Percentiles rank a stretch among this genome's conserved stretches.
These are phyloP conservation scores for Rhorus exstirpatorius DNA, from an alignment of 2,888 invertebrate species.

Conservation along the genomic window DNA sequence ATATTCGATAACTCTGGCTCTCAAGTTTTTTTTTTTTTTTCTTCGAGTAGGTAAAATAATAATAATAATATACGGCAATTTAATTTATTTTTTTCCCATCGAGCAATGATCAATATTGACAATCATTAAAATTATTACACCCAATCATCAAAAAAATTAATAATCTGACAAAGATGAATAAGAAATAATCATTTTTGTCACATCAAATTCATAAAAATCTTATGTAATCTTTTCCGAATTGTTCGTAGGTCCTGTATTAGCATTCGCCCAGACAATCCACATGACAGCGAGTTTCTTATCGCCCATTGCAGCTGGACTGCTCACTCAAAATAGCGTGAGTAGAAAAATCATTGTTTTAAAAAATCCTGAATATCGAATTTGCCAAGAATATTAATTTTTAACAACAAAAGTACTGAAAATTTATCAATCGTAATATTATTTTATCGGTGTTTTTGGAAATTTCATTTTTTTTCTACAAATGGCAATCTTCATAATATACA, in stretches of 20 bases:
- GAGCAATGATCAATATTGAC: too few species aligned
- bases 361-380: neutral
- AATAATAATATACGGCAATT: neutral
- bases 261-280: conserved; percentile 92
- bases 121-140: too few species aligned
- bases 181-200: neutral
- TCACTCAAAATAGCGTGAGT: conserved; percentile 88
- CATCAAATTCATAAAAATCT: neutral
- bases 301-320: conserved; percentile 89
- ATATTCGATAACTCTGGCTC: too few species aligned
- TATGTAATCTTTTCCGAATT: conserved; percentile 4
- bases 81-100: neutral
- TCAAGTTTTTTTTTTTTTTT: too few species aligned
- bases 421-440: too few species aligned
- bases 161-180: neutral
- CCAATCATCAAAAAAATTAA: neutral
- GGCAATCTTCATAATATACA: too few species aligned
- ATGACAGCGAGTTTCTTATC: conserved; percentile 92
- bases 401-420: too few species aligned
- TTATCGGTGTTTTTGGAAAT: too few species aligned
- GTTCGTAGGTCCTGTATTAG: conserved; percentile 88
- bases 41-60: too few species aligned
- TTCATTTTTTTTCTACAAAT: too few species aligned
- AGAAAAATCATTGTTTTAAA: conserved; percentile 11
- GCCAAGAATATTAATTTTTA: too few species aligned